Conservation (phyloP, 2,113 vertebrate genomes). For the Arenaria interpres region DNA sequence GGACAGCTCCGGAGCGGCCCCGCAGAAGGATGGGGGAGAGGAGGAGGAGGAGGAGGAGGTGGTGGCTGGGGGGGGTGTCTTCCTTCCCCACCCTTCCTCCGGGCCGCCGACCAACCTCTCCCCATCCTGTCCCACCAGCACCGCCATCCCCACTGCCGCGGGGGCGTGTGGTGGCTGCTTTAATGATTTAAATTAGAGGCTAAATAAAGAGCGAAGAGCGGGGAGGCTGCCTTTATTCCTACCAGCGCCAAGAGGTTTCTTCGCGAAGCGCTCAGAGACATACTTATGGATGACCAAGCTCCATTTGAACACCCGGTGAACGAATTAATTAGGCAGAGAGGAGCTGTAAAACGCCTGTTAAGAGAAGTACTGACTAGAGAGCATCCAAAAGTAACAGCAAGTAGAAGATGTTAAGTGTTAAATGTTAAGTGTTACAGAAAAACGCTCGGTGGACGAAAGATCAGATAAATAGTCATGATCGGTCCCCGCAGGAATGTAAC, state of each 20-base stretch:
- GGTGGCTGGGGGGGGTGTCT: too few relatives aligned
- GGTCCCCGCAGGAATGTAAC: not conserved
- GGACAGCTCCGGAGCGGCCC: too few relatives aligned
- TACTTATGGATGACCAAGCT: not conserved
- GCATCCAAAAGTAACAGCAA: not conserved
- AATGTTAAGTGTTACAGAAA: not conserved
- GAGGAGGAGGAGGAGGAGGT: too few relatives aligned
- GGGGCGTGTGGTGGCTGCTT: accelerated
- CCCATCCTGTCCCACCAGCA: accelerated
- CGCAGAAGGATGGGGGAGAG: too few relatives aligned
- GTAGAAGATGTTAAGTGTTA: not conserved
- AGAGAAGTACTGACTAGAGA: not conserved
- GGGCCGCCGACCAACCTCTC: accelerated
- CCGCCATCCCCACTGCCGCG: accelerated
- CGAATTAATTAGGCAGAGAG: not conserved
- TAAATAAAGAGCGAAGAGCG: accelerated
- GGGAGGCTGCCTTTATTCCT: accelerated
- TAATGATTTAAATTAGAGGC: accelerated
- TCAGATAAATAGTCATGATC: too few relatives aligned
- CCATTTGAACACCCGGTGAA: not conserved
- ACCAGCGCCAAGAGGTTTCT: not conserved
- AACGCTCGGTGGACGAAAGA: accelerated
- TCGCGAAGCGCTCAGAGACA: not conserved
- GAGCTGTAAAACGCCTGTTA: not conserved
- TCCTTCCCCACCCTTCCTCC: not conserved